A percentile compares a stretch with the other conserved stretches of the same genome.
phyloP scores from a whole-genome alignment of 1,140 invertebrate genomes.

The Drosophila yakuba region DNA sequence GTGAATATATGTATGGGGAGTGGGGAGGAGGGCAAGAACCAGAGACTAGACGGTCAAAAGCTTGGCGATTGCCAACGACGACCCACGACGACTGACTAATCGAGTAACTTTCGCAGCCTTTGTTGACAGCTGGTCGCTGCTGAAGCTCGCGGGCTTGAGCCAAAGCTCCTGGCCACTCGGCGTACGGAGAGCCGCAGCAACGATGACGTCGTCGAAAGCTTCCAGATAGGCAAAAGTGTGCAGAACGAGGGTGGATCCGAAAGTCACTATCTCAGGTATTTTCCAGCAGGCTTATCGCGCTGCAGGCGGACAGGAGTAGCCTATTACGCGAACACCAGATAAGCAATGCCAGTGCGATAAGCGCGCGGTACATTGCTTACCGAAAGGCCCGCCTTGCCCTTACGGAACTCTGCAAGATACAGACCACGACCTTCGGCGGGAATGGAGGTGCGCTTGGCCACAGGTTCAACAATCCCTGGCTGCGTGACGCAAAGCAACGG shows the following conservation, averaged over 20 bases:
- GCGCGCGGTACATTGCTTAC: constrained; percentile 11
- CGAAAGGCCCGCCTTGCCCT: background rate
- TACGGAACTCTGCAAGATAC: background rate
- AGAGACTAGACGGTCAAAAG: constrained; percentile 15
- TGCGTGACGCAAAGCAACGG: background rate
- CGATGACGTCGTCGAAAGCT: constrained; percentile 25
- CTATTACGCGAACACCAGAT: constrained; percentile 28
- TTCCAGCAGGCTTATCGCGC: constrained; percentile 9
- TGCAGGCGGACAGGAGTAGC: too few species aligned
- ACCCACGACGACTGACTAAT: constrained; percentile 49
- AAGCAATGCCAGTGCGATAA: constrained; percentile 3
- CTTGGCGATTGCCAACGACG: constrained; percentile 7
- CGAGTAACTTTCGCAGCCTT: constrained; percentile 41
- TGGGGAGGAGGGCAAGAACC: background rate
- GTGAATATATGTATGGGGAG: background rate
- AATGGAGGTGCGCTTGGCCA: constrained; percentile 1
- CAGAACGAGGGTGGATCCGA: constrained; percentile 18
- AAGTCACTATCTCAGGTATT: constrained; percentile 4
- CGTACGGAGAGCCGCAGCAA: background rate
- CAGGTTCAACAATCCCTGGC: constrained; percentile 31
- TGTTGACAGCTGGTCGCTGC: constrained; percentile 25
- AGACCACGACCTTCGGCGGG: constrained; percentile 27
- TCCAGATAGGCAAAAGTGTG: background rate
- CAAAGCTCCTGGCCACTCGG: constrained; percentile 14
- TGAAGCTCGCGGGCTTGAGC: constrained; percentile 15